Evolutionary conservation across 2,888 invertebrate genomes (phyloP).

Genomic region (Mystacides longicornis): DNA sequence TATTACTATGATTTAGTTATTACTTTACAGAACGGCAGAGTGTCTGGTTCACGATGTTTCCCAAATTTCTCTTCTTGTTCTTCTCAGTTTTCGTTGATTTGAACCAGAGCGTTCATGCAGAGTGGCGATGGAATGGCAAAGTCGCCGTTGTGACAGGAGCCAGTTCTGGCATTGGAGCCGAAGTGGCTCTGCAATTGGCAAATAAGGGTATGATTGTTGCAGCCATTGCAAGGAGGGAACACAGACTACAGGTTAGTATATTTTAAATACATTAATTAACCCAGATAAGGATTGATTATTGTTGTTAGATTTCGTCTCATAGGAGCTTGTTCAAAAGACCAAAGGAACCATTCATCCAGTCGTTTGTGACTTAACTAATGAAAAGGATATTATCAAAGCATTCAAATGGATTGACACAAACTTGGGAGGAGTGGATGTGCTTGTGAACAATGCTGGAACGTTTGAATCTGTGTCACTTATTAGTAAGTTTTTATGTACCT

Average conservation of each 20-base stretch:
- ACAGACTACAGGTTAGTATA: neutral
- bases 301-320: neutral
- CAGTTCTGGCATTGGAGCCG: slow-evolving; percentile 41
- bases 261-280: neutral
- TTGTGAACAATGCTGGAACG: slow-evolving; percentile 38
- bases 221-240: slow-evolving; percentile 15
- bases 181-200: slow-evolving; percentile 34
- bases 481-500: slow-evolving; percentile 6
- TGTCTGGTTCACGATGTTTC: neutral
- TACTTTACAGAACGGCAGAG: too few relatives aligned
- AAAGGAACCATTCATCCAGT: slow-evolving; percentile 28
- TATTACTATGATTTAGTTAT: too few relatives aligned
- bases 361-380: slow-evolving; percentile 35
- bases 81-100: neutral
- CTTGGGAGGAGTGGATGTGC: slow-evolving; percentile 34
- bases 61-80: neutral
- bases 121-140: slow-evolving; percentile 36
- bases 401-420: slow-evolving; percentile 33
- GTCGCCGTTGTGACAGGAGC: slow-evolving; percentile 43
- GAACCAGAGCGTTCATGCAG: neutral
- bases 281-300: too few relatives aligned
- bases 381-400: slow-evolving; percentile 30
- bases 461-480: neutral
- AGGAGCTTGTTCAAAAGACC: slow-evolving; percentile 2
- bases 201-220: slow-evolving; percentile 35